Percentiles rank a stretch among this genome's conserved stretches.
Evolutionary conservation across 2,113 vertebrate species (phyloP).

Genomic region (Columba janthina): DNA sequence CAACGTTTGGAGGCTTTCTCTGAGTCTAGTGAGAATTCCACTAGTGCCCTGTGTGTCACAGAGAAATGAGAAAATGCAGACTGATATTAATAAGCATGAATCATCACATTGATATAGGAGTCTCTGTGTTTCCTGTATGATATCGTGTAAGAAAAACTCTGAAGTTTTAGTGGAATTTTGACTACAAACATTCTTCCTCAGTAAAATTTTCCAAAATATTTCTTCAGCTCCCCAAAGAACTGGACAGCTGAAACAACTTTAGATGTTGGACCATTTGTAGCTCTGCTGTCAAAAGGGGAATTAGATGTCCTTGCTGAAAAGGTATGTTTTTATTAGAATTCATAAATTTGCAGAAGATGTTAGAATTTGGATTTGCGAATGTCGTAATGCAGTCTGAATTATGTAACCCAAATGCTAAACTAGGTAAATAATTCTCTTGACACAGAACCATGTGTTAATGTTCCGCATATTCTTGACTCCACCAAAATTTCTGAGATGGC

Average conservation of each 20-base stretch:
- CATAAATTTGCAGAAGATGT: background rate
- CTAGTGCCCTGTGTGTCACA: background rate
- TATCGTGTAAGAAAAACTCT: background rate
- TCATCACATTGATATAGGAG: background rate
- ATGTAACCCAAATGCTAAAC: background rate
- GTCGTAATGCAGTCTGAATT: background rate
- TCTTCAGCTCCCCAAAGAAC: slow-evolving; percentile 50
- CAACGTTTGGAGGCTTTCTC: background rate
- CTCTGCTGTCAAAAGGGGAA: slow-evolving; percentile 73
- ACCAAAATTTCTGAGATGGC: background rate
- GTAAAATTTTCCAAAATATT: background rate
- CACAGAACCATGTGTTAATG: background rate
- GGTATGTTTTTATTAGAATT: slow-evolving; percentile 57
- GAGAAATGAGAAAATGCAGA: background rate
- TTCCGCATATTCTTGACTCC: background rate
- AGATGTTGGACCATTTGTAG: slow-evolving; percentile 74
- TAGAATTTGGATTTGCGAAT: background rate
- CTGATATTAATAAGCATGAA: background rate
- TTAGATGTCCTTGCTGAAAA: slow-evolving; percentile 70
- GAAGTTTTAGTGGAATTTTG: background rate
- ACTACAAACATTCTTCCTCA: background rate
- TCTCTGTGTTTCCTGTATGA: background rate
- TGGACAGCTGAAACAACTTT: slow-evolving; percentile 77
- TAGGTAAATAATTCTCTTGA: background rate
- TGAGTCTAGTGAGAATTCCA: background rate